Base-by-base conservation (phyloP, 92 coral and sea anemone genomes). In the Porites divaricata region DNA sequence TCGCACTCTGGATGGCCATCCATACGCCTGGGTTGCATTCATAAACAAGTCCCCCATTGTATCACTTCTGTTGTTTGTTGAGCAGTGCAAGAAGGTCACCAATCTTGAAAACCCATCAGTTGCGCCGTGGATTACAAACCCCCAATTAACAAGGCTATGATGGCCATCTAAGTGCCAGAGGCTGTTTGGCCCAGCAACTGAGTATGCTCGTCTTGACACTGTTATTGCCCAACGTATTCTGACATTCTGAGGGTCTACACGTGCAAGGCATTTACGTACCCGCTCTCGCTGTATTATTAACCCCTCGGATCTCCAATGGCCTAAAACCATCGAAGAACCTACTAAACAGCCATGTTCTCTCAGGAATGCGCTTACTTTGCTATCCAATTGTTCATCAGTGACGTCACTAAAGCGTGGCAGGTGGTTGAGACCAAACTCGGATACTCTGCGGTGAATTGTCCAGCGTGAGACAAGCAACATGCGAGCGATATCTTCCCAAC, bases 381-480 rank as follows among this genome's bases (percentile, higher is more conserved):
- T 70, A 63, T 81, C 91, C 72, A 82, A 59, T 81, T 88, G 83
- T 53, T 82, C 83, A 79, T 82, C 83, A 75, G 81, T 66, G 72
- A 81, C 70, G 66, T 87, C 85, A 77, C 86, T 83, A 77, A 88
- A 83, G 9, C 85, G 74, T 19, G 78, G 61, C 64, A 83, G 79
- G 74, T 77, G 83, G 69, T 24, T 75, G 50, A 83, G 68, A 56
- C 89, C 89, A 84, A 83, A 89, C 78, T 89, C 85, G 50, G 85
- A 71, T 57, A 76, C 92, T 63, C 92, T 63, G 74, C 77, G 71
- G 62, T 80, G 84, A 65, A 89, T 45, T 54, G 90, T 86, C 90
- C 87, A 89, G 76, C 83, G 76, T 21, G 90, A 89, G 83, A 89
- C 70, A 25, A 89, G 90, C 28, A 89, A 75, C 92, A 89, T 89